Evolutionary conservation across 1,140 invertebrate genomes (phyloP).

Genomic region (Nephotettix cincticeps): DNA sequence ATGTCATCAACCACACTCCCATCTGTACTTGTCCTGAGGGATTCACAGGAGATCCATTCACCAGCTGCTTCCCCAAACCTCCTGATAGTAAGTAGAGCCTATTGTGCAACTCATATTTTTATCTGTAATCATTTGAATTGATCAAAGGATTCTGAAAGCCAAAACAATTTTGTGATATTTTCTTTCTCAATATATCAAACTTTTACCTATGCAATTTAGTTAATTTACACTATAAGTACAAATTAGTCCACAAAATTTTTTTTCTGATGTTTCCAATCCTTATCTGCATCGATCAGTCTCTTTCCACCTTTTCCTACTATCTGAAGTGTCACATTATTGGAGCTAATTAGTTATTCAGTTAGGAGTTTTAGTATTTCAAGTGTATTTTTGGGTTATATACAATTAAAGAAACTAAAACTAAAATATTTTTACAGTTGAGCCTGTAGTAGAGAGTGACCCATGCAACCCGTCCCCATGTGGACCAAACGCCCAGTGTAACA

Average conservation of each 20-base stretch:
- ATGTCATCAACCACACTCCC: constrained; percentile 56
- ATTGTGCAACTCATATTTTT: no score
- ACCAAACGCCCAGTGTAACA: constrained; percentile 60
- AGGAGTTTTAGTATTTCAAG: no score
- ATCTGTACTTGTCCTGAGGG: constrained; percentile 56
- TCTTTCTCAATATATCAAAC: no score
- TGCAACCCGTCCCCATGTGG: constrained; percentile 66
- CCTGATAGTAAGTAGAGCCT: constrained; percentile 47
- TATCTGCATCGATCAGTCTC: no score
- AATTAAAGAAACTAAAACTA: no score
- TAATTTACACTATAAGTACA: no score
- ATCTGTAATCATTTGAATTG: constrained; percentile 42
- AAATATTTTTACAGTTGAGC: constrained; percentile 40
- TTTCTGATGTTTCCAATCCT: no score
- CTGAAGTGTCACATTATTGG: not conserved
- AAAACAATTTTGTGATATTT: no score
- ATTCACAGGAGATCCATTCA: constrained; percentile 62
- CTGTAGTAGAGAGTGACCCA: constrained; percentile 36
- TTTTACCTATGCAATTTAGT: no score
- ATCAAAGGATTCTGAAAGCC: constrained; percentile 3
- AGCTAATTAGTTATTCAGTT: no score
- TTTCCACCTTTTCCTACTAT: not conserved
- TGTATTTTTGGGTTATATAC: no score
- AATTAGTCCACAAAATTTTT: no score
- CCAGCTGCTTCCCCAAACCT: constrained; percentile 52